Conservation (phyloP, 1,140 invertebrate genomes). For the Trichoplusia ni region DNA sequence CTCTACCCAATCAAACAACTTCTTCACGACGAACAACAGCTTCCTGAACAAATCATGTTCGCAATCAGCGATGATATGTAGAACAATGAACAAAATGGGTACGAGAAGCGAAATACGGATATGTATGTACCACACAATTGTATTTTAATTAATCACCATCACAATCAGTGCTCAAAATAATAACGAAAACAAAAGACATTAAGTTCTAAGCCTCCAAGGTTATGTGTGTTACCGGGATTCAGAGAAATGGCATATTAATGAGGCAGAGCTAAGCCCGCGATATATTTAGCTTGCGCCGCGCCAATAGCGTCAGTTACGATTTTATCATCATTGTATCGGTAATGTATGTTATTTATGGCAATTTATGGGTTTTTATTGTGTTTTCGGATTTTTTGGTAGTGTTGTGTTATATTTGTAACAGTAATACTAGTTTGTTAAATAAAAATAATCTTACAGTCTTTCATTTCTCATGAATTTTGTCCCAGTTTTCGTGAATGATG, state of each 20-base stretch:
- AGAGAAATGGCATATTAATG: constrained; percentile 35
- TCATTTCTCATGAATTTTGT: too few relatives aligned
- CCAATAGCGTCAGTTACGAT: constrained; percentile 6
- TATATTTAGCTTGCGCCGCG: constrained; percentile 21
- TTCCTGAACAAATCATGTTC: too few relatives aligned
- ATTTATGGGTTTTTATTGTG: not conserved
- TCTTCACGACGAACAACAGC: too few relatives aligned
- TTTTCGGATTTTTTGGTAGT: not conserved
- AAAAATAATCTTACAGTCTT: too few relatives aligned
- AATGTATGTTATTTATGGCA: not conserved
- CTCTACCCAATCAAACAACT: too few relatives aligned
- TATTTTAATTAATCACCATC: not conserved
- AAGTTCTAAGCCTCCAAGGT: not conserved
- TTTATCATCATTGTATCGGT: not conserved
- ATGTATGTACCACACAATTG: not conserved
- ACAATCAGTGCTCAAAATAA: not conserved
- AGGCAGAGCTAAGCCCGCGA: not conserved
- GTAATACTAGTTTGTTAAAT: too few relatives aligned
- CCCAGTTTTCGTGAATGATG: too few relatives aligned
- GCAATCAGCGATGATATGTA: too few relatives aligned
- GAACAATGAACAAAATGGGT: too few relatives aligned
- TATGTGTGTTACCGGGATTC: constrained; percentile 16
- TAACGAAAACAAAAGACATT: not conserved
- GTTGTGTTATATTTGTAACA: not conserved
- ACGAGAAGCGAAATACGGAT: not conserved